These are phyloP conservation scores for Apocrypta bakeri DNA, from an alignment of 1,140 invertebrate species.

Conservation along the genomic window DNA sequence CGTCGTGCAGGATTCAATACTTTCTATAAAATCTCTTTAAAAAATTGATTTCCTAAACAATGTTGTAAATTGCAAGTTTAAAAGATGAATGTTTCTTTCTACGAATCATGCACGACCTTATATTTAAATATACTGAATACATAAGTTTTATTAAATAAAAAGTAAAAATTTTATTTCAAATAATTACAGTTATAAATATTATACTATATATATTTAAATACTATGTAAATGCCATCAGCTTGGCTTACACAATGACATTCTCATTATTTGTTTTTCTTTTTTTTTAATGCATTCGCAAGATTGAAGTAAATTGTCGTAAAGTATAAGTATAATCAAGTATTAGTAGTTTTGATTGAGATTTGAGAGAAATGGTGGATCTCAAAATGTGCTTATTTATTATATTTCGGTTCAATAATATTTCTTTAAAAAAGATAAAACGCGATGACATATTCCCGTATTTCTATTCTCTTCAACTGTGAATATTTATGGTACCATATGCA, in stretches of 20 bases:
- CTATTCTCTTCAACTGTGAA: slow-evolving; percentile 3
- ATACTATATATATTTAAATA: slow-evolving; percentile 54
- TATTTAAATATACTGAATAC: slow-evolving; percentile 18
- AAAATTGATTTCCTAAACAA: not conserved
- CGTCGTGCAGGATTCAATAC: slow-evolving; percentile 50
- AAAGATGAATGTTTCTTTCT: not conserved
- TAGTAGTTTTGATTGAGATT: slow-evolving; percentile 70
- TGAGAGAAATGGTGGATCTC: slow-evolving; percentile 71
- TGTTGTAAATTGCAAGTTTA: not conserved
- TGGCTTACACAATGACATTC: slow-evolving; percentile 71
- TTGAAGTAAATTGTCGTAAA: slow-evolving; percentile 73
- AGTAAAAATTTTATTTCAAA: not conserved
- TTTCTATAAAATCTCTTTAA: not conserved
- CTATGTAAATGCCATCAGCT: slow-evolving; percentile 66
- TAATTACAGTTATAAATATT: not conserved
- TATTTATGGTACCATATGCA: slow-evolving; percentile 17
- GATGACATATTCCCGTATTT: slow-evolving; percentile 17
- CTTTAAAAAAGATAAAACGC: not conserved
- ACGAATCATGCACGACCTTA: slow-evolving; percentile 48
- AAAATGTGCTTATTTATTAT: slow-evolving; percentile 67
- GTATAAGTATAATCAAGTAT: slow-evolving; percentile 73
- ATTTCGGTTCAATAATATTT: slow-evolving; percentile 23
- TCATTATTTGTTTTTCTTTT: slow-evolving; percentile 67
- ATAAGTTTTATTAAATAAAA: not conserved
- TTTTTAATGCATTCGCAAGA: slow-evolving; percentile 73